These are phyloP conservation scores for Amphimallon solstitiale DNA, from an alignment of 2,888 invertebrate species.

Conservation along the genomic window DNA sequence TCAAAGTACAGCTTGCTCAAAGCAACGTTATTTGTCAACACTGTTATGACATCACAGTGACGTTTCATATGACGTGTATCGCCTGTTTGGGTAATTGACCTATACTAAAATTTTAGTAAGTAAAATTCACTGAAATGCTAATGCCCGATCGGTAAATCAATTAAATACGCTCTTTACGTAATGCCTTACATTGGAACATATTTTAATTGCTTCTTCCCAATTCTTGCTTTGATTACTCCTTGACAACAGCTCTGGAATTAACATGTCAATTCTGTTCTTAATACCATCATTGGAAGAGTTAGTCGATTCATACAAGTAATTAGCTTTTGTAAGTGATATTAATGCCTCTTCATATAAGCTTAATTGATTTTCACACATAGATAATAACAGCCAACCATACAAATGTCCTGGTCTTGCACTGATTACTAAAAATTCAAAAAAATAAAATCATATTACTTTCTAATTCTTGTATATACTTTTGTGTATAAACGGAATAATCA, in stretches of 20 bases:
- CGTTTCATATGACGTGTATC: too few species aligned
- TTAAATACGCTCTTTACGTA: too few species aligned
- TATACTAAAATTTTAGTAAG: too few species aligned
- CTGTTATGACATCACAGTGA: too few species aligned
- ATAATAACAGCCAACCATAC: slow-evolving; percentile 65
- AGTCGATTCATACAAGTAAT: slow-evolving; percentile 56
- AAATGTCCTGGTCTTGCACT: slow-evolving; percentile 60
- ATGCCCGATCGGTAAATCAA: too few species aligned
- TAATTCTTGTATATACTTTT: too few species aligned
- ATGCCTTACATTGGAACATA: slow-evolving; percentile 58
- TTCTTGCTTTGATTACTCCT: slow-evolving; percentile 65
- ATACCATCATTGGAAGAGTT: slow-evolving; percentile 53
- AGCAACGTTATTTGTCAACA: too few species aligned
- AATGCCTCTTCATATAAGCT: slow-evolving; percentile 67
- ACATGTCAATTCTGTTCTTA: slow-evolving; percentile 52
- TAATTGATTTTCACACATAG: slow-evolving; percentile 63
- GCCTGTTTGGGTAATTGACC: too few species aligned
- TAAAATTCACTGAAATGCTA: too few species aligned
- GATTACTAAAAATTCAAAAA: slow-evolving; percentile 43
- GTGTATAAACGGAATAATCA: background rate
- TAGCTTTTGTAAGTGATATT: slow-evolving; percentile 58
- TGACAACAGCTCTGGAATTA: slow-evolving; percentile 61
- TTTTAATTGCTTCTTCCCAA: slow-evolving; percentile 57
- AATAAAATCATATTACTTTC: background rate
- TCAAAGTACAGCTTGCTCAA: too few species aligned